Conservation (phyloP, 2,797 vertebrate genomes). For the Phaenicophaeus curvirostris region DNA sequence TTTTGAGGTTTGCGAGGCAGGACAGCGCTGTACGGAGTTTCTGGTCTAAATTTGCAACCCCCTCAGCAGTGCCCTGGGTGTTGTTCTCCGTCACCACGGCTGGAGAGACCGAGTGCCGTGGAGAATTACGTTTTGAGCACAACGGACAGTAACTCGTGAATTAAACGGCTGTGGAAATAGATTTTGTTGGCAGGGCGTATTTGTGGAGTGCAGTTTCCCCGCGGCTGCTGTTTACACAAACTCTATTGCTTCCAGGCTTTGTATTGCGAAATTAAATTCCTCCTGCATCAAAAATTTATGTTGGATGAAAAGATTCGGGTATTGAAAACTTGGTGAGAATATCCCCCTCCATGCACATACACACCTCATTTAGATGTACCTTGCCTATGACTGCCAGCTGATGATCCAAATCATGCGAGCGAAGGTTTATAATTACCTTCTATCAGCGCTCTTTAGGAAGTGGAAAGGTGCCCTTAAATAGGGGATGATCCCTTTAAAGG, state of each 20-base stretch:
- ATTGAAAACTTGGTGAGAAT: slow-evolving; percentile 13
- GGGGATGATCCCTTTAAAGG: background rate
- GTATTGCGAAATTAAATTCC: slow-evolving; percentile 58
- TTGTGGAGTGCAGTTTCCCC: slow-evolving; percentile 25
- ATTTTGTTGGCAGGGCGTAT: background rate
- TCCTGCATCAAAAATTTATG: slow-evolving; percentile 62
- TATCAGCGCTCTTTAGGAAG: background rate
- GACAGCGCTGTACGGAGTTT: background rate
- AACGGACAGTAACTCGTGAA: background rate
- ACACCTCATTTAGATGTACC: background rate
- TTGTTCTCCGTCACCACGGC: background rate
- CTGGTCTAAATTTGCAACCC: background rate
- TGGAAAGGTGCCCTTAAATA: slow-evolving; percentile 4
- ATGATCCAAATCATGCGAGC: background rate
- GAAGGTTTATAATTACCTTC: slow-evolving; percentile 2
- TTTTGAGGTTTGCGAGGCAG: background rate
- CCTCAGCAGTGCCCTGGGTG: background rate
- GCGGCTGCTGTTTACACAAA: slow-evolving; percentile 55
- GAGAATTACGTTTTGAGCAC: background rate
- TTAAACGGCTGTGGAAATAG: background rate
- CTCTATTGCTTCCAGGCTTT: slow-evolving; percentile 43
- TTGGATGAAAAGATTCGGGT: slow-evolving; percentile 47
- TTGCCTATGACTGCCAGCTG: background rate
- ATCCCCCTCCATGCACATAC: background rate
- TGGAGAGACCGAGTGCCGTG: background rate